A percentile compares a stretch with the other conserved stretches of the same genome.
phyloP scores from a whole-genome alignment of 2,797 vertebrate genomes.

The Poliocrania exsul region DNA sequence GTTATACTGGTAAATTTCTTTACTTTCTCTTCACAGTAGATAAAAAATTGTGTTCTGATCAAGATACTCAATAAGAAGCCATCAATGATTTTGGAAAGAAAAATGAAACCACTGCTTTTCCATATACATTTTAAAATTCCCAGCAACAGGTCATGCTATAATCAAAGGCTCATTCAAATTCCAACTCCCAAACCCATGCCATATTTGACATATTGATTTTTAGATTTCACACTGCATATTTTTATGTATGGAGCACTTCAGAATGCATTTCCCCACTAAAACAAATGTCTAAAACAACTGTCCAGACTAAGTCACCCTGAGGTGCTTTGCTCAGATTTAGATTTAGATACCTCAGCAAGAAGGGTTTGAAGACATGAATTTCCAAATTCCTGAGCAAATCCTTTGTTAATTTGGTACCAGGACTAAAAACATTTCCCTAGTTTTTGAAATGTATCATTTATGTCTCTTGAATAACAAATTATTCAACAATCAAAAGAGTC shows the following conservation, averaged over 20 bases:
- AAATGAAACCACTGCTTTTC: not conserved
- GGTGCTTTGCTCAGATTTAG: not conserved
- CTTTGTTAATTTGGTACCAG: not conserved
- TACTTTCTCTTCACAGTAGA: not conserved
- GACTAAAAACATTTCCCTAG: not conserved
- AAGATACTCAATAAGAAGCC: not conserved
- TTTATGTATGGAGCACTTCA: not conserved
- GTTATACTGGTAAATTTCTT: not conserved
- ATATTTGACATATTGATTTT: not conserved
- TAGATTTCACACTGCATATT: not conserved
- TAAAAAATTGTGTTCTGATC: not conserved
- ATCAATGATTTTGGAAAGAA: not conserved
- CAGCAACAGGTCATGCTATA: not conserved
- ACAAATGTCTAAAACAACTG: not conserved
- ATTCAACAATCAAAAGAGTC: not conserved
- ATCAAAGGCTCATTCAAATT: not conserved
- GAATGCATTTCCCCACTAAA: not conserved
- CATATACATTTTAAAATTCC: not conserved
- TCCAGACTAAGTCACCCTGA: not conserved
- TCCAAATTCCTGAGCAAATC: not conserved
- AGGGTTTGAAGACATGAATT: not conserved
- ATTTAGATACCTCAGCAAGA: not conserved
- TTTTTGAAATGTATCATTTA: not conserved
- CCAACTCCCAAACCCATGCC: not conserved
- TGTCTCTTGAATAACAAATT: not conserved